Evolutionary conservation across 2,888 invertebrate genomes (phyloP), one percentile per base, ranked within the genome.

Genomic region (Lasioglossum calceatum): DNA sequence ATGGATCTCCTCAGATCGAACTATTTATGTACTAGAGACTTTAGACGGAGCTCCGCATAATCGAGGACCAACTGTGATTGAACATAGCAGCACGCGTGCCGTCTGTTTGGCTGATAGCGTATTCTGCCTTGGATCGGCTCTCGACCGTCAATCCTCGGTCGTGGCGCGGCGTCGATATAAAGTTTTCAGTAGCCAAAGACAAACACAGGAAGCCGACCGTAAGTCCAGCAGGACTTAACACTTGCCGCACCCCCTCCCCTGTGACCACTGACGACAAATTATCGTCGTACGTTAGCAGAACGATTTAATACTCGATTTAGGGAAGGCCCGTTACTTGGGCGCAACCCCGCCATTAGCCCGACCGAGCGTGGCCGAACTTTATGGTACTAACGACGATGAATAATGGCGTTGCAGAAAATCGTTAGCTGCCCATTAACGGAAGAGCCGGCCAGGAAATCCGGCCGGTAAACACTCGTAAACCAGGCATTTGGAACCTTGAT

Each of bases 321-420:
- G 88, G 87, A 90, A 85, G 84, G 87, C 80, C 79, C 86, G 86
- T 86, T 87, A 87, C 84, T 87, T 87, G 75, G 86, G 32, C 72
- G 80, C 72, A 85, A 84, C 83, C 84, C 84, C 79, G 64, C 92
- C 91, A 91, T 92, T 91, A 91, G 90, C 85, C 87, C 87, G 91
- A 86, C 86, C 88, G 82, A 86, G 74, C 87, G 87, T 87, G 82
- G 85, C 78, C 83, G 75, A 92, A 92, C 89, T 92, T 90, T 91
- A 92, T 87, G 87, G 88, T 87, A 88, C 81, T 81, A 76, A 86
- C 90, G 77, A 84, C 88, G 86, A 92, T 92, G 92, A 92, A 88
- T 92, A 90, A 92, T 87, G 88, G 89, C 79, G 75, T 78, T 83
- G 89, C 86, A 84, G 91, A 91, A 92, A 92, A 92, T 92, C 92